Percentiles rank a stretch among this genome's conserved stretches.
phyloP scores from a whole-genome alignment of 2,113 vertebrate genomes.

The Nothocercus nigrocapillus region DNA sequence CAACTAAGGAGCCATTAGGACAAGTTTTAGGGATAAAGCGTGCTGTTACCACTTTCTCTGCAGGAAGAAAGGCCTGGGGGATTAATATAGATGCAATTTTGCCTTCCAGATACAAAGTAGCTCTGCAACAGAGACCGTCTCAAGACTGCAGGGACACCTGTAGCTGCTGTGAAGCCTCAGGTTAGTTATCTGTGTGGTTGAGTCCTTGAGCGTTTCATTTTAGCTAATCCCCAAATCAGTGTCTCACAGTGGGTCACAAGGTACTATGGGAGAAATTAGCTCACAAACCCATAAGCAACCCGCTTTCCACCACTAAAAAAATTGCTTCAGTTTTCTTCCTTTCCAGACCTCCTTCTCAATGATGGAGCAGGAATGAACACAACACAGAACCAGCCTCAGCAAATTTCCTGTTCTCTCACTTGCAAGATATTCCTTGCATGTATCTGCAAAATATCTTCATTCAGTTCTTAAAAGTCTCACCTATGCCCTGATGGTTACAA shows the following conservation, averaged over 20 bases:
- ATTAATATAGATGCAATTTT: background rate
- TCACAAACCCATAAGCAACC: background rate
- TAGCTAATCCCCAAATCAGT: rapidly evolving
- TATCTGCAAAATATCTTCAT: background rate
- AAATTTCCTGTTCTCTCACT: background rate
- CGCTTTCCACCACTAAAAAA: background rate
- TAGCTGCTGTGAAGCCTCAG: background rate
- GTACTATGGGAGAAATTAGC: background rate
- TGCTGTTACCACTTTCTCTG: background rate
- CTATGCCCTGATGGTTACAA: background rate
- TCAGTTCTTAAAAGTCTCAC: background rate
- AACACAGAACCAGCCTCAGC: background rate
- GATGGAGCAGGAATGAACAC: rapidly evolving
- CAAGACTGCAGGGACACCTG: background rate
- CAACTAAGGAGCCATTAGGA: background rate
- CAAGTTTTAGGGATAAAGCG: background rate
- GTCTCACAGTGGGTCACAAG: background rate
- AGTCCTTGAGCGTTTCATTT: background rate
- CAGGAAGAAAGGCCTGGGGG: background rate
- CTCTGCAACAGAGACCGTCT: background rate
- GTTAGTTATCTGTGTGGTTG: background rate
- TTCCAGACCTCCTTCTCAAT: rapidly evolving
- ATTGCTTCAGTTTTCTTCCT: background rate
- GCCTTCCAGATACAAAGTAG: background rate
- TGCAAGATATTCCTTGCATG: background rate